A percentile compares a stretch with the other conserved stretches of the same genome.
Conservation (phyloP, 2,797 vertebrate species). For the Semotilus atromaculatus region DNA sequence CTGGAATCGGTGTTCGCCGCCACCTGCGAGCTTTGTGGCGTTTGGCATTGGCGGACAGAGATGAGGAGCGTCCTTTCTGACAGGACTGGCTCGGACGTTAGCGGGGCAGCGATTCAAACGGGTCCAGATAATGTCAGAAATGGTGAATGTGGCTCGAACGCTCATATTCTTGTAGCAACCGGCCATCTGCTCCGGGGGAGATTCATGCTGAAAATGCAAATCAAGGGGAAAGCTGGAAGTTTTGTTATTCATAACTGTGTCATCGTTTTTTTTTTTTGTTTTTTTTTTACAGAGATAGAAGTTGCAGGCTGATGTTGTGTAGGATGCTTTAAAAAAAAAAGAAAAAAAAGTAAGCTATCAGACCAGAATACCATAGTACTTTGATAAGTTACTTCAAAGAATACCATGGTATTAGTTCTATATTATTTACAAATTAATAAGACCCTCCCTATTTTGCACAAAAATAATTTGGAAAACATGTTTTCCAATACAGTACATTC, state of each 20-base stretch:
- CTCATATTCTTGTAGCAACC: background rate
- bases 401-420: no score
- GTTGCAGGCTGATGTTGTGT: background rate
- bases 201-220: slow-evolving; percentile 31
- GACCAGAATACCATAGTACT: no score
- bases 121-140: slow-evolving; percentile 21
- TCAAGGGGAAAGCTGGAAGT: background rate
- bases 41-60: slow-evolving; percentile 4
- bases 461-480: background rate
- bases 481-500: background rate
- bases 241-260: slow-evolving; percentile 5
- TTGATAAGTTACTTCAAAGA: no score
- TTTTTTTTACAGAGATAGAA: background rate
- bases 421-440: no score
- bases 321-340: background rate
- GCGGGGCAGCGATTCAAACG: slow-evolving; percentile 6
- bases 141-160: background rate
- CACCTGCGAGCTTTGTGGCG: slow-evolving; percentile 20
- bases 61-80: background rate
- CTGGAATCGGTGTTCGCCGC: background rate
- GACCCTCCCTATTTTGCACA: no score
- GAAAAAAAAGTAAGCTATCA: background rate
- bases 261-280: background rate
- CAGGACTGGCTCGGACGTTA: slow-evolving; percentile 14
- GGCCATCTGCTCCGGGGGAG: slow-evolving; percentile 40